These are phyloP conservation scores for Chaetorhynchus papuensis DNA, from an alignment of 2,113 vertebrate species.

Conservation along the genomic window DNA sequence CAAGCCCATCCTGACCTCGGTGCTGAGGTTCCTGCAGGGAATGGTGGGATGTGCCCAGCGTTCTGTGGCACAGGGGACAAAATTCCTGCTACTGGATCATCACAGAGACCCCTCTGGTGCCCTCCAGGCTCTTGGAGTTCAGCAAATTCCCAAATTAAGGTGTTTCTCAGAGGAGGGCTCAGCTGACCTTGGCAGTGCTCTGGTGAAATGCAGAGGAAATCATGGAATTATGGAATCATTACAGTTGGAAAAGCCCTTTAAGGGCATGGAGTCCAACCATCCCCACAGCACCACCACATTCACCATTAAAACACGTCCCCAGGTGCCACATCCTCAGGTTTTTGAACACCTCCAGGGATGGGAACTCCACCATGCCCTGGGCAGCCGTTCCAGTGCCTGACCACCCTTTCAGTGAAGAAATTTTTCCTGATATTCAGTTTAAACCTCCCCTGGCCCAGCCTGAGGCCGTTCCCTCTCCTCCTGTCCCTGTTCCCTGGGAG, in stretches of 20 bases:
- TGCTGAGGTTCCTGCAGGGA: not conserved
- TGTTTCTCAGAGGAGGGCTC: not conserved
- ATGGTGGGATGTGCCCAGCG: not conserved
- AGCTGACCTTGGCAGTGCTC: not conserved
- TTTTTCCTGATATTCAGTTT: fast-evolving
- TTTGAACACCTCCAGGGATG: not conserved
- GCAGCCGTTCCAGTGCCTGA: not conserved
- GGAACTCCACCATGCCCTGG: not conserved
- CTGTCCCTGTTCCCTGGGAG: not conserved
- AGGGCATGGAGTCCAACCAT: fast-evolving
- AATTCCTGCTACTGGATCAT: not conserved
- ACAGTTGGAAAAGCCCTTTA: fast-evolving
- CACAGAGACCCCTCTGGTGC: not conserved
- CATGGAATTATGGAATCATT: not conserved
- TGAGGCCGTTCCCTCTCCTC: not conserved
- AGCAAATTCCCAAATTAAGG: not conserved
- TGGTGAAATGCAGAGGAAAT: not conserved
- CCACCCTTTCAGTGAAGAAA: not conserved
- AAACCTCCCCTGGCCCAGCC: not conserved
- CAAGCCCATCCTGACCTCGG: not conserved
- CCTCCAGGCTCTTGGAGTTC: not conserved
- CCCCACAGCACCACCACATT: no score
- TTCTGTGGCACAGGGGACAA: fast-evolving
- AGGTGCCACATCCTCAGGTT: not conserved
- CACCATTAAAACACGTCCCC: not conserved